Evolutionary conservation across 2,888 invertebrate genomes (phyloP).

Genomic region (Hydroisotoma schaefferi): DNA sequence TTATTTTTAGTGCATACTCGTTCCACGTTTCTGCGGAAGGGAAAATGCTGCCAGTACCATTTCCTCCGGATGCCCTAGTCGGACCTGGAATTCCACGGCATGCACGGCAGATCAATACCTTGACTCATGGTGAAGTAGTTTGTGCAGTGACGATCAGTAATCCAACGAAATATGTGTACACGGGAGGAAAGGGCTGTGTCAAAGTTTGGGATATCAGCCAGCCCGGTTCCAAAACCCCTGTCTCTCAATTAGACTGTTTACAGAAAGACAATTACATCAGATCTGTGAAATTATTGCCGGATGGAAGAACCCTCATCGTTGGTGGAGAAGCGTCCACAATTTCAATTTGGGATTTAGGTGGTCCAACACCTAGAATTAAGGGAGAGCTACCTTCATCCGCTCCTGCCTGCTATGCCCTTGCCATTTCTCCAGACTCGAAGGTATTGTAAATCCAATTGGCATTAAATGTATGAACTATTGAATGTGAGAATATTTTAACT

Average conservation of each 20-base stretch:
- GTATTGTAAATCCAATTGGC: too few relatives aligned
- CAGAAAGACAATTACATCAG: slow-evolving; percentile 95
- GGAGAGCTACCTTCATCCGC: slow-evolving; percentile 82
- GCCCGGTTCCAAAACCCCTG: slow-evolving; percentile 70
- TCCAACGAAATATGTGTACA: slow-evolving; percentile 88
- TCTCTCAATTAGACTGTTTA: slow-evolving; percentile 83
- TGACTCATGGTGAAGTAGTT: slow-evolving; percentile 94
- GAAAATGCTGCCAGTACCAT: slow-evolving; percentile 84
- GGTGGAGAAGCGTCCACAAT: slow-evolving; percentile 94
- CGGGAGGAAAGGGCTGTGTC: slow-evolving; percentile 93
- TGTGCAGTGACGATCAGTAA: slow-evolving; percentile 93
- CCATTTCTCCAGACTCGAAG: slow-evolving; percentile 92
- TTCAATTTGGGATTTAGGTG: slow-evolving; percentile 92
- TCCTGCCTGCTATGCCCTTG: slow-evolving; percentile 97
- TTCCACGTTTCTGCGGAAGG: slow-evolving; percentile 89
- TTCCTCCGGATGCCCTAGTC: slow-evolving; percentile 87
- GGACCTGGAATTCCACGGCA: slow-evolving; percentile 92
- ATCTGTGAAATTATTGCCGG: slow-evolving; percentile 89
- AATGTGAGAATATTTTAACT: too few relatives aligned
- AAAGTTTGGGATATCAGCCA: slow-evolving; percentile 78
- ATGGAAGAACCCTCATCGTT: slow-evolving; percentile 89
- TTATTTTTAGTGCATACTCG: slow-evolving; percentile 67
- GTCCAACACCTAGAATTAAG: slow-evolving; percentile 86
- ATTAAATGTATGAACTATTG: too few relatives aligned
- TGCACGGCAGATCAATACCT: slow-evolving; percentile 80